Base-by-base conservation (phyloP, 1,140 invertebrate genomes). In the Plectrocnemia conspersa region DNA sequence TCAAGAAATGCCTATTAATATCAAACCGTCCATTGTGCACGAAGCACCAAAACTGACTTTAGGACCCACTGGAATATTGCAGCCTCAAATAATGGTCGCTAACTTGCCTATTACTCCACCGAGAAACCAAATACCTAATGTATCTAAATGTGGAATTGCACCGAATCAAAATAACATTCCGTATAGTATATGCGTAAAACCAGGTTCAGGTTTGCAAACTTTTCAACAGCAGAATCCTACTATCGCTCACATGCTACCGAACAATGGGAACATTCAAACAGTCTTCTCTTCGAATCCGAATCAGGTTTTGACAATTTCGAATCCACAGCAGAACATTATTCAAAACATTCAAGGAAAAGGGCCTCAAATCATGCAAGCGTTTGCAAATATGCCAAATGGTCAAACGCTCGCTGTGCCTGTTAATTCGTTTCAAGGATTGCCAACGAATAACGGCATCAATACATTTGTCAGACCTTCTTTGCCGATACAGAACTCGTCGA, bases 111-210 rank as follows among this genome's bases (percentile, higher is more conserved):
- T 76, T 11, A 72, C 68, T 21, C 69, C 73, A 19, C 73, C 74
- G 56, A 72, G 70, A 22, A 73, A 69, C 66, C 63, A 68, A 23
- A 66, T 69, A n/a, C 52, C 48, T 1, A 41, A 25, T 15, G 47
- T 19, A 13, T 27, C 40, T 6, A 61, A 61, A 55, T 45, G 45
- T 38, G 42, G 29, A 23, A 57, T 61, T 3, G 36, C 32, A 45
- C 59, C 57, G 11, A 36, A 45, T 36, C 59, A 54, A 33, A 21
- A 13, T 5, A 55, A 25, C 27, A 50, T 75, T 15, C 73, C 72
- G 1, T 75, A 76, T 50, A 75, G 74, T 54, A 75, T 76, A 48
- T 76, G 74, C 52, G 71, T 76, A 0, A 76, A 76, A 62, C 67
- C 71, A 50, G 70, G 69, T 42, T 69, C 66, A 55, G 68, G 68